phyloP scores from a whole-genome alignment of 2,888 invertebrate species.

The Hermodice carunculata region DNA sequence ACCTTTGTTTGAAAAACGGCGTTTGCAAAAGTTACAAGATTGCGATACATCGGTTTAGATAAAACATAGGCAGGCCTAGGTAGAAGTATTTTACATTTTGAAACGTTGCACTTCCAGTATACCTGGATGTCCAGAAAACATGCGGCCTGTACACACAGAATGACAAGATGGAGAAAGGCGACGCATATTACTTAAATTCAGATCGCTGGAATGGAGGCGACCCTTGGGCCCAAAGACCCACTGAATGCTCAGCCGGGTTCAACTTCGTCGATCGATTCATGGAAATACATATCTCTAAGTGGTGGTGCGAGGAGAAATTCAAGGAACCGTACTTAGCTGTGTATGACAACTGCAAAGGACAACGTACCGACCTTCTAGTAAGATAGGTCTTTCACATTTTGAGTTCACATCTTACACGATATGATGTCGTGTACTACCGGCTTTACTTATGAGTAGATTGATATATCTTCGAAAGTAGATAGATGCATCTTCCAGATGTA shows the following conservation, averaged over 20 bases:
- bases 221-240: conserved; percentile 25
- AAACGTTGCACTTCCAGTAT: conserved; percentile 18
- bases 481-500: too few species aligned
- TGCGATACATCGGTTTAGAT: too few species aligned
- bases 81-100: too few species aligned
- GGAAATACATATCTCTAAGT: conserved; percentile 31
- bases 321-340: conserved; percentile 33
- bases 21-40: too few species aligned
- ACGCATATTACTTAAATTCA: conserved; percentile 35
- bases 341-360: conserved; percentile 38
- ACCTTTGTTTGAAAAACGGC: too few species aligned
- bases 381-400: too few species aligned
- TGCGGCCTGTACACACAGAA: conserved; percentile 22
- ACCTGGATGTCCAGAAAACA: conserved; percentile 25
- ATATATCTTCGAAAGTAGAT: too few species aligned
- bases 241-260: conserved; percentile 37
- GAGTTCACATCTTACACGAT: too few species aligned
- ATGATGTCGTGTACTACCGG: too few species aligned
- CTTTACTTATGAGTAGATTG: too few species aligned
- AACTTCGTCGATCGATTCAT: conserved; percentile 38
- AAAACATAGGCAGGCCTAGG: too few species aligned
- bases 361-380: conserved; percentile 31
- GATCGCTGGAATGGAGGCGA: conserved; percentile 28
- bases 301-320: conserved; percentile 31
- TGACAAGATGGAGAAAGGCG: conserved; percentile 38